Evolutionary conservation across 2,888 invertebrate species (phyloP), one percentile per base, ranked within the genome.

Genomic region (Euplexia lucipara): DNA sequence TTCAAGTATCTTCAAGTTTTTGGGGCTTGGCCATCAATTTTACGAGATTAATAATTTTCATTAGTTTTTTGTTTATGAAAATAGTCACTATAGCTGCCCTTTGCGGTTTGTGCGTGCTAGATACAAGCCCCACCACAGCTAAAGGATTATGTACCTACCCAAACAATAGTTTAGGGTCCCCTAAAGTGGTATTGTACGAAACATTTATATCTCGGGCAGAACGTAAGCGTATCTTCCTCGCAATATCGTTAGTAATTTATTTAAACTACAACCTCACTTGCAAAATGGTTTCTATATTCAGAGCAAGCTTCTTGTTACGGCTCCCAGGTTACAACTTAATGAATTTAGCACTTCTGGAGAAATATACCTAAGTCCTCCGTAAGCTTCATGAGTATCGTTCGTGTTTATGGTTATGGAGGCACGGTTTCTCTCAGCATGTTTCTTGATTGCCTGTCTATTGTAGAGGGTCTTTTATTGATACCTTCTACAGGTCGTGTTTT

Each of bases 201-300:
- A 26, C 63, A 49, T 70, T 64, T 59, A 70, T 72, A 61, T 70
- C 64, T 61, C n/a, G 54, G 37, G 12, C 54, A 8, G 22, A 69
- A 26, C 12, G 37, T 60, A 35, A 51, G 59, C 45, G 30, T 37
- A 60, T 70, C 60, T 51, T 18, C 7, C 63, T 26, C 12, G 57
- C 54, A 45, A 58, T 61, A 69, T 67, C 66, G 48, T 64, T 57
- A 48, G 58, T 70, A 78, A 78, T 74, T 69, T 78, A 80, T 74
- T 63, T 64, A 73, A 69, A 78, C 22, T 73, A 77, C 69, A 22
- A 52, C 32, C 58, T 52, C 42, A 61, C 61, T 35, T 44, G 53
- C 53, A 18, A 72, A 77, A 79, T 72, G 51, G 39, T 30, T 26
- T 58, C 63, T 77, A 49, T 77, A 76, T 77, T 66, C 60, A 52